phyloP scores from a whole-genome alignment of 2,113 vertebrate genomes.

The Ceyx melanurus region DNA sequence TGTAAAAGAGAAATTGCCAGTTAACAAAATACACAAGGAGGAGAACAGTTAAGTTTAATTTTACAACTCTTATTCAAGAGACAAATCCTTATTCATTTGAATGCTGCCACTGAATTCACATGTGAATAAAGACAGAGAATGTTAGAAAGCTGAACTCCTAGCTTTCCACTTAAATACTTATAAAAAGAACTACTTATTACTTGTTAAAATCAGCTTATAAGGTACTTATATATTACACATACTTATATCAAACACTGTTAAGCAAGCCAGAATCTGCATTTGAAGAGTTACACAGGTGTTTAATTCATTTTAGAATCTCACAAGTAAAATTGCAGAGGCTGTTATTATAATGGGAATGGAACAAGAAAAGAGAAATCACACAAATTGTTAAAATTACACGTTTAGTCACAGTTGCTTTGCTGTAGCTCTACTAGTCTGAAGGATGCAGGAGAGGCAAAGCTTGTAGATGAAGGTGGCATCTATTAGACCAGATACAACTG shows the following conservation, averaged over 20 bases:
- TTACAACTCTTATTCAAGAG: background rate
- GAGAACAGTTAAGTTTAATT: background rate
- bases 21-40: background rate
- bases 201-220: background rate
- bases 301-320: background rate
- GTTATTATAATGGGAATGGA: background rate
- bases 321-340: background rate
- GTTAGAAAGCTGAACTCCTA: background rate
- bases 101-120: background rate
- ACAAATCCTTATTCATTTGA: background rate
- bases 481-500: background rate
- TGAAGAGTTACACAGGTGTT: background rate
- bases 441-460: background rate
- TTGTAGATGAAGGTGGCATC: background rate
- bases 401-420: background rate
- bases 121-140: background rate
- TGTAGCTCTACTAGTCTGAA: background rate
- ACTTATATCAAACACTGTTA: background rate
- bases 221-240: background rate
- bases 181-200: background rate
- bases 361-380: background rate
- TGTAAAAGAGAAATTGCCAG: background rate
- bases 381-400: background rate
- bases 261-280: background rate
- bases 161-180: background rate